Conservation (phyloP, 2,797 vertebrate species). For the Spondyliosoma cantharus region DNA sequence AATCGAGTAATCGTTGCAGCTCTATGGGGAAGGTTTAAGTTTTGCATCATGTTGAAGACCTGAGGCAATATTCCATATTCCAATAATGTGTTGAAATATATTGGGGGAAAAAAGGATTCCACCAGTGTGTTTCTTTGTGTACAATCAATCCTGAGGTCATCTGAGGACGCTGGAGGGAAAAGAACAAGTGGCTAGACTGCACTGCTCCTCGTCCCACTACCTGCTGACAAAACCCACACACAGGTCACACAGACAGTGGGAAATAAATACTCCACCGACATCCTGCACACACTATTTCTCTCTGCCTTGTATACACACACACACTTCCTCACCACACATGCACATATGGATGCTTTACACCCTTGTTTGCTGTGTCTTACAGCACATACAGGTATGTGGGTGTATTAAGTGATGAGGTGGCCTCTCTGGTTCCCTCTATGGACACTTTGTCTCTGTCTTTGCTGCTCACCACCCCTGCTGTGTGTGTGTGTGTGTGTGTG, state of each 20-base stretch:
- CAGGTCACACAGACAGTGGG: slow-evolving; percentile 5
- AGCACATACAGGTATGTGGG: background rate
- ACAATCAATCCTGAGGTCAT: slow-evolving; percentile 20
- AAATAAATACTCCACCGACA: slow-evolving; percentile 38
- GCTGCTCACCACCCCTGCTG: slow-evolving; percentile 21
- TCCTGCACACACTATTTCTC: slow-evolving; percentile 25
- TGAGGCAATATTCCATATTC: background rate
- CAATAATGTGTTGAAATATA: background rate
- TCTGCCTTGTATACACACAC: slow-evolving; percentile 14
- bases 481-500: slow-evolving; percentile 12
- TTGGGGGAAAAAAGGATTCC: background rate
- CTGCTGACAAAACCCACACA: slow-evolving; percentile 28
- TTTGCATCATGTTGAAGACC: too few relatives aligned
- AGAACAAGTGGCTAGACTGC: slow-evolving; percentile 31
- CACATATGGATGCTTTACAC: background rate
- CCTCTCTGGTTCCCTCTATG: slow-evolving; percentile 32
- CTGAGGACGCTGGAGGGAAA: slow-evolving; percentile 27
- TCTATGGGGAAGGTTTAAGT: too few relatives aligned
- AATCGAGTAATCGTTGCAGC: too few relatives aligned
- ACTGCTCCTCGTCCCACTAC: slow-evolving; percentile 17
- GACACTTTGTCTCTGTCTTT: slow-evolving; percentile 51
- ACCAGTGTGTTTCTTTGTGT: background rate
- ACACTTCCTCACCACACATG: background rate
- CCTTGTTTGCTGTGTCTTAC: background rate
- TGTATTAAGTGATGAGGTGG: slow-evolving; percentile 38